These are phyloP conservation scores for Sphaeramia orbicularis DNA, from an alignment of 2,797 vertebrate species.

Conservation along the genomic window DNA sequence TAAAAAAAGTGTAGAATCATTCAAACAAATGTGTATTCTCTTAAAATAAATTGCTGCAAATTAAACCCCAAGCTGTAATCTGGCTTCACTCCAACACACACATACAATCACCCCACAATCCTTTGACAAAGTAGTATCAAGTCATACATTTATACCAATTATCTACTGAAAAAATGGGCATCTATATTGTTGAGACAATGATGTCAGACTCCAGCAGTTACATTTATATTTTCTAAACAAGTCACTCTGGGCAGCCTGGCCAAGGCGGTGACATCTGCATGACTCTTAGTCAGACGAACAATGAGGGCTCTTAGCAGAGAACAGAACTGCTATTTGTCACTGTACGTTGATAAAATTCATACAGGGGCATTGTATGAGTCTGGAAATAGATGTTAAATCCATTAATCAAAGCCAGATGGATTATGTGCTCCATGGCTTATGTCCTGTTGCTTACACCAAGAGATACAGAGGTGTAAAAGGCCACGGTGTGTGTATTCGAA, in stretches of 20 bases:
- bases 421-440: conserved; percentile 68
- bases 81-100: background rate
- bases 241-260: conserved; percentile 61
- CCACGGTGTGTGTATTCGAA: conserved; percentile 32
- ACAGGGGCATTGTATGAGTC: conserved; percentile 76
- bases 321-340: conserved; percentile 88
- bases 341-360: conserved; percentile 85
- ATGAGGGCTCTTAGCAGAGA: conserved; percentile 85
- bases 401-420: conserved; percentile 82
- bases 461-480: conserved; percentile 75
- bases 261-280: conserved; percentile 80
- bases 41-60: conserved; percentile 21
- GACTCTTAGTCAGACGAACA: conserved; percentile 74
- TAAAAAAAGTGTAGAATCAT: background rate
- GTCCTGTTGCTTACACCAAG: conserved; percentile 68
- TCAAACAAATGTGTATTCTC: conserved; percentile 6
- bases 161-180: conserved; percentile 72
- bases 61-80: conserved; percentile 7
- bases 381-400: conserved; percentile 80
- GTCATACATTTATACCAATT: conserved; percentile 76
- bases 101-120: conserved; percentile 33
- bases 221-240: conserved; percentile 82
- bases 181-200: conserved; percentile 76
- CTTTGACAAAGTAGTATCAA: conserved; percentile 69
- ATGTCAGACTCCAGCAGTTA: conserved; percentile 75